Evolutionary conservation across 2,113 vertebrate species (phyloP).

Genomic region (Pseudopipra pipra): DNA sequence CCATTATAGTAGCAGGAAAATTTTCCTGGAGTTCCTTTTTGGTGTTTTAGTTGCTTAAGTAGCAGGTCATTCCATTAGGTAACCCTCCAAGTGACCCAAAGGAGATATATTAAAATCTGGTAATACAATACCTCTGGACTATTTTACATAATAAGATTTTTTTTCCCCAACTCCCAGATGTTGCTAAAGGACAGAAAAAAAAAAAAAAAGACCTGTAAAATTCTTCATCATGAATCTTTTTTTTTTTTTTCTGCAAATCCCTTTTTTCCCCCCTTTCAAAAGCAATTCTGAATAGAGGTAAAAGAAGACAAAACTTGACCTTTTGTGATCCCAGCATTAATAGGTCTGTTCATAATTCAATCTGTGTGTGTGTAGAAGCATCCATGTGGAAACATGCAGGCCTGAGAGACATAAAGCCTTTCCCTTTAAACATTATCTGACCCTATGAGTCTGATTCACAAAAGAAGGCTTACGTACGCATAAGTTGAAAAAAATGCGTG

Average conservation of each 20-base stretch:
- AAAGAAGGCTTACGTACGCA: conserved; percentile 81
- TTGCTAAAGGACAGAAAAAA: conserved; percentile 57
- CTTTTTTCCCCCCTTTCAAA: conserved; percentile 74
- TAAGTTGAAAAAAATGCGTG: conserved; percentile 75
- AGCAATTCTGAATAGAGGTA: conserved; percentile 79
- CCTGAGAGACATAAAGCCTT: conserved; percentile 82
- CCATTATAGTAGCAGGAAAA: not conserved
- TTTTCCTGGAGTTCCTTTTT: conserved; percentile 15
- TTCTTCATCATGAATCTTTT: conserved; percentile 76
- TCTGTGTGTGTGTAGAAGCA: conserved; percentile 83
- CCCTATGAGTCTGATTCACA: conserved; percentile 81
- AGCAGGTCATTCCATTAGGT: conserved; percentile 47
- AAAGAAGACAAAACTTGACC: conserved; percentile 88
- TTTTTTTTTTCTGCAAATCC: conserved; percentile 68
- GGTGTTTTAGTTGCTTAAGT: conserved; percentile 42
- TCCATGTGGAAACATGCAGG: conserved; percentile 85
- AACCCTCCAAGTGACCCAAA: conserved; percentile 52
- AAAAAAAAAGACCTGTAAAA: conserved; percentile 72
- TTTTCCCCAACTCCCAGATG: conserved; percentile 60
- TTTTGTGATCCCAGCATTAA: conserved; percentile 84
- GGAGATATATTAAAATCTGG: conserved; percentile 51
- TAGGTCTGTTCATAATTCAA: conserved; percentile 88
- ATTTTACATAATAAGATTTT: conserved; percentile 67
- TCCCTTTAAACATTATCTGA: conserved; percentile 86
- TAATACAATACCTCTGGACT: conserved; percentile 57